Evolutionary conservation across 2,888 invertebrate genomes (phyloP).

Genomic region (Philonicus albiceps): DNA sequence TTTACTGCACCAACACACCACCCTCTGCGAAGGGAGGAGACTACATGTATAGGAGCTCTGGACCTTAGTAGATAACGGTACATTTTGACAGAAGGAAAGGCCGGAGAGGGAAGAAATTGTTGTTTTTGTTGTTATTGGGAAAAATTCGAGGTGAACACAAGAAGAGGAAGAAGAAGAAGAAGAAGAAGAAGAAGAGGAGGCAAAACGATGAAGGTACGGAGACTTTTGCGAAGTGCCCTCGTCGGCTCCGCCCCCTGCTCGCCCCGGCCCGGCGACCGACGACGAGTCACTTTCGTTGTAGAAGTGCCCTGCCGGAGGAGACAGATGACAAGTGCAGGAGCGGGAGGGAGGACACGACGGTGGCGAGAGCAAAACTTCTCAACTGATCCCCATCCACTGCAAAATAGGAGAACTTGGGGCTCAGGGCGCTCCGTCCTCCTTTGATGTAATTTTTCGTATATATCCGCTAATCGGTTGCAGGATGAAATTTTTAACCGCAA

Average conservation of each 20-base stretch:
- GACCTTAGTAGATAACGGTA: background rate
- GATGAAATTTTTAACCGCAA: background rate
- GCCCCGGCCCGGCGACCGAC: background rate
- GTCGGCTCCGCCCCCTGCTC: background rate
- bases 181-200: background rate
- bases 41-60: background rate
- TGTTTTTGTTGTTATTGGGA: background rate
- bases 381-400: conserved; percentile 19
- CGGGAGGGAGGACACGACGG: background rate
- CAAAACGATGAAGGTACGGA: background rate
- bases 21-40: background rate
- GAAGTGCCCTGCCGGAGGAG: background rate
- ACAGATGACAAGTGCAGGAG: background rate
- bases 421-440: background rate
- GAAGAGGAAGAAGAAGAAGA: background rate
- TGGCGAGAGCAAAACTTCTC: conserved; percentile 21
- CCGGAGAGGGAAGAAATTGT: background rate
- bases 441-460: background rate
- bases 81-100: background rate
- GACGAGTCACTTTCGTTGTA: background rate
- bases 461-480: background rate
- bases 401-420: conserved; percentile 20
- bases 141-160: background rate
- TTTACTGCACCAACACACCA: conserved; percentile 2
- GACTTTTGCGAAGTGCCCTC: background rate